These are phyloP conservation scores for Amiota mariae DNA, from an alignment of 2,888 invertebrate genomes.

Conservation along the genomic window DNA sequence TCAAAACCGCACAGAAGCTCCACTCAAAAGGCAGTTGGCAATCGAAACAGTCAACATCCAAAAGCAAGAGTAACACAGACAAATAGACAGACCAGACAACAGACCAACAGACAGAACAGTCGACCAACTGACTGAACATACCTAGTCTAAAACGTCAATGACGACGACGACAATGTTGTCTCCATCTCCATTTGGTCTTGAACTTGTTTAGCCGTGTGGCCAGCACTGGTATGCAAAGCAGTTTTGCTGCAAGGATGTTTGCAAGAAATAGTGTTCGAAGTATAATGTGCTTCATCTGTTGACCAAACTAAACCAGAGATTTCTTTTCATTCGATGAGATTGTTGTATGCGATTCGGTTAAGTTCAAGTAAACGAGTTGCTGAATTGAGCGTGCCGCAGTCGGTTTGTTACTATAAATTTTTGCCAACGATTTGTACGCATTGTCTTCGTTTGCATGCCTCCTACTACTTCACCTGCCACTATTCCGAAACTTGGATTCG, in stretches of 20 bases:
- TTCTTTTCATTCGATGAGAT: too few relatives aligned
- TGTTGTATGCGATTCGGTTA: too few relatives aligned
- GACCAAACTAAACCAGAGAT: too few relatives aligned
- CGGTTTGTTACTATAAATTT: constrained; percentile 63
- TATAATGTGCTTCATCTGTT: too few relatives aligned
- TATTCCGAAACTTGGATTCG: neutral
- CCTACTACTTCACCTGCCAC: neutral
- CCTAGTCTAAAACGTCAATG: neutral
- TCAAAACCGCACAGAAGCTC: neutral
- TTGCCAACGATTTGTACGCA: constrained; percentile 68
- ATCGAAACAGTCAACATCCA: constrained; percentile 11
- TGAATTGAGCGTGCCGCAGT: neutral
- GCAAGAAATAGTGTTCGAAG: constrained; percentile 31
- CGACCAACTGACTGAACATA: too few relatives aligned
- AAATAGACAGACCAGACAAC: neutral
- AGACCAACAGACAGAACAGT: too few relatives aligned
- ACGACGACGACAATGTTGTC: neutral
- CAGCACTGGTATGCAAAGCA: constrained; percentile 62
- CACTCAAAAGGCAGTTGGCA: too few relatives aligned
- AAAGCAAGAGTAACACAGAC: constrained; percentile 14
- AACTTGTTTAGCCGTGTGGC: constrained; percentile 26
- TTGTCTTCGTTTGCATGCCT: constrained; percentile 47
- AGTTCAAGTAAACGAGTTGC: constrained; percentile 18
- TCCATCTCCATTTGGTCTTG: constrained; percentile 20
- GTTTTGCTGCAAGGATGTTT: constrained; percentile 62